Evolutionary conservation across 2,797 vertebrate species (phyloP).

Genomic region (Psittacula derbiana): DNA sequence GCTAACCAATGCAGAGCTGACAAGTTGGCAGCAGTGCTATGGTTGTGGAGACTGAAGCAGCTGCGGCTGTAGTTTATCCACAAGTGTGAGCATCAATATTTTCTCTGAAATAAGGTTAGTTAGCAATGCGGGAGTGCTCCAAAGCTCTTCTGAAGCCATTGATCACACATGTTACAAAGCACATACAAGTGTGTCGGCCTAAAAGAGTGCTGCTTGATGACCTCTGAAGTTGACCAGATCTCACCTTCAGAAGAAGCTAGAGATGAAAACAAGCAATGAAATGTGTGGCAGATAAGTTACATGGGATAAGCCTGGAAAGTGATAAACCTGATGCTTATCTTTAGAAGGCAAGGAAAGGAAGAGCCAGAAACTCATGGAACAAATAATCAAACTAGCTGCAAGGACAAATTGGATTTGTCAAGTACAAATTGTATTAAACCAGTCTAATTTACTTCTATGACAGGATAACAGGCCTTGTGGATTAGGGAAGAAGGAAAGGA

Average conservation of each 20-base stretch:
- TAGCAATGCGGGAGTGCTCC: background rate
- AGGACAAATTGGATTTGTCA: conserved; percentile 59
- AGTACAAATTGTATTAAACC: conserved; percentile 50
- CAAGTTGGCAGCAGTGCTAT: accelerated
- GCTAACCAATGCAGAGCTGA: background rate
- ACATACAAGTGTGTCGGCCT: background rate
- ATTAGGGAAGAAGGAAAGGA: background rate
- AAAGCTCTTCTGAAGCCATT: background rate
- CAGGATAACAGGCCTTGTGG: conserved; percentile 3
- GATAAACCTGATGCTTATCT: conserved; percentile 1
- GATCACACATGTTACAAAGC: background rate
- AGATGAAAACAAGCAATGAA: conserved; percentile 18
- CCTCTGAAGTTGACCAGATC: background rate
- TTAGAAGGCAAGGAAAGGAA: conserved; percentile 13
- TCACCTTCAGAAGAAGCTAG: background rate
- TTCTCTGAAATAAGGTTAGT: background rate
- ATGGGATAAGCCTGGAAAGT: conserved; percentile 18
- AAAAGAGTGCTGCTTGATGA: background rate
- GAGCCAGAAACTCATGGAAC: conserved; percentile 2
- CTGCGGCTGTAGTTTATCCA: background rate
- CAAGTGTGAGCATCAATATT: background rate
- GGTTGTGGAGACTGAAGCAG: background rate
- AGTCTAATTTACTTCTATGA: conserved; percentile 38
- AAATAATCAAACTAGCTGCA: conserved; percentile 42
- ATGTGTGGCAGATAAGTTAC: background rate